These are phyloP conservation scores for Otocyon megalotis DNA, from an alignment of 2,113 vertebrate genomes.

Conservation along the genomic window DNA sequence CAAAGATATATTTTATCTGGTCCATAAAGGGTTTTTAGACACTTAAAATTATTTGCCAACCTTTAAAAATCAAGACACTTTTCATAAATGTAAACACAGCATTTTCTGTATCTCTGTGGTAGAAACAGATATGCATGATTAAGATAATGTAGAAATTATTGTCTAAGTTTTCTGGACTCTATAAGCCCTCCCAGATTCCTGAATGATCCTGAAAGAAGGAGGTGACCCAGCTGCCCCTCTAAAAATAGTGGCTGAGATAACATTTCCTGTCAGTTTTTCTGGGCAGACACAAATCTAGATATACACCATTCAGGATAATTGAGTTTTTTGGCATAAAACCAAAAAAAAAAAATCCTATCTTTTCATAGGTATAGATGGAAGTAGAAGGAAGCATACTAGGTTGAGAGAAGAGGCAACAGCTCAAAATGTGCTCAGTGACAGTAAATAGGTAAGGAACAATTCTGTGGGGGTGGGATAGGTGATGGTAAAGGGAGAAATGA, in stretches of 20 bases:
- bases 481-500: background rate
- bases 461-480: background rate
- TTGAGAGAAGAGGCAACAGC: background rate
- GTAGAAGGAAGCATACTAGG: background rate
- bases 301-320: background rate
- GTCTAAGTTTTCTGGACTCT: background rate
- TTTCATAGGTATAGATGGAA: background rate
- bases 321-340: background rate
- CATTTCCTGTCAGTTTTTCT: background rate
- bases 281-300: background rate
- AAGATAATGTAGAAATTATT: background rate
- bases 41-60: background rate
- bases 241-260: background rate
- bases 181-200: background rate
- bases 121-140: background rate
- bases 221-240: fast-evolving
- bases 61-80: constrained; percentile 15
- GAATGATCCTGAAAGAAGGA: background rate
- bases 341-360: background rate
- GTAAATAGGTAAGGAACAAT: background rate
- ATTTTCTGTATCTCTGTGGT: background rate
- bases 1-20: background rate
- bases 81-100: background rate
- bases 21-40: background rate
- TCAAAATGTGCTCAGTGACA: background rate